These are phyloP conservation scores for Aplysia californica DNA, from an alignment of 1,140 invertebrate species.

Conservation along the genomic window DNA sequence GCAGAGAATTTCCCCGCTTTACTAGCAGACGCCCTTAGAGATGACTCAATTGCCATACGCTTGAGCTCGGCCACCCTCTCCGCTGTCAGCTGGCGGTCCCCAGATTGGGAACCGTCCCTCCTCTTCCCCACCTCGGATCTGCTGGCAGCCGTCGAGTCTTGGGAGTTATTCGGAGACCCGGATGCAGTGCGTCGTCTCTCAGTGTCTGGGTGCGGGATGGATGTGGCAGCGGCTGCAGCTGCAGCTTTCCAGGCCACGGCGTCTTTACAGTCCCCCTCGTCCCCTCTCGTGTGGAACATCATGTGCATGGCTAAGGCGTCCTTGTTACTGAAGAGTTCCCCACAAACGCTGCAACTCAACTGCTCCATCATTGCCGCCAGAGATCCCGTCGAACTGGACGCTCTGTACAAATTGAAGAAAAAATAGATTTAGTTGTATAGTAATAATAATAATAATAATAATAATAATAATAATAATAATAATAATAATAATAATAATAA, in stretches of 20 bases:
- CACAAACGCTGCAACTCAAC: constrained; percentile 42
- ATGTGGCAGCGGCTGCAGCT: no score
- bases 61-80: constrained; percentile 26
- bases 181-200: not conserved
- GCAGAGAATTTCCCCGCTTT: no score
- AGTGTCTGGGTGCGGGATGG: not conserved
- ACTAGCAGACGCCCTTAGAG: constrained; percentile 9
- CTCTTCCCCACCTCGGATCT: not conserved
- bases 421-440: no score
- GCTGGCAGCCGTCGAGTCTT: not conserved
- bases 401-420: no score
- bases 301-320: constrained; percentile 59
- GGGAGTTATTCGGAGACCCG: not conserved
- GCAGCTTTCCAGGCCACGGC: no score
- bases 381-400: not conserved
- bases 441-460: no score
- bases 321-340: constrained; percentile 41
- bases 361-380: constrained; percentile 29
- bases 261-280: constrained; percentile 1
- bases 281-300: constrained; percentile 45
- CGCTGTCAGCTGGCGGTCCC: constrained; percentile 11
- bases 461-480: no score
- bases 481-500: no score
- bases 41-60: constrained; percentile 19
- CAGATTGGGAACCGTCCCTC: not conserved